Evolutionary conservation across 2,888 invertebrate genomes (phyloP).

Genomic region (Pterostichus madidus): DNA sequence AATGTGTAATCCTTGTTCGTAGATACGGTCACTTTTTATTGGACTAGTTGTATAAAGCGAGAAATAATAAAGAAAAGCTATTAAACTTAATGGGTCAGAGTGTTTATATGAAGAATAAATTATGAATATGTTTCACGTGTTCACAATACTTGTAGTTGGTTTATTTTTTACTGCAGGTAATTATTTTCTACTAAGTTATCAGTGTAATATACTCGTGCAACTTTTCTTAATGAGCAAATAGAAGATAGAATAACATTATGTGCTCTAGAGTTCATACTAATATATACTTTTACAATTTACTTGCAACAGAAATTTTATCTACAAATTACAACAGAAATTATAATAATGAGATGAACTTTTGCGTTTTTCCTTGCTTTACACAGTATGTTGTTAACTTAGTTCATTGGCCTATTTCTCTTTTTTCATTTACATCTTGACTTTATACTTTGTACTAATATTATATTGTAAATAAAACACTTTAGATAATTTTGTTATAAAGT

Average conservation of each 20-base stretch:
- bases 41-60: constrained; percentile 11
- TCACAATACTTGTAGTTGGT: constrained; percentile 40
- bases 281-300: constrained; percentile 14
- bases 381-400: background rate
- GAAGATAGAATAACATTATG: constrained; percentile 54
- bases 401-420: background rate
- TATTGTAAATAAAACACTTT: background rate
- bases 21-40: constrained; percentile 33
- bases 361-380: background rate
- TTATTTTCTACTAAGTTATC: constrained; percentile 52
- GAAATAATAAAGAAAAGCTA: constrained; percentile 48
- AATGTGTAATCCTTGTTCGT: constrained; percentile 42
- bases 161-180: constrained; percentile 38
- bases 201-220: constrained; percentile 43
- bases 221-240: constrained; percentile 54
- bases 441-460: background rate
- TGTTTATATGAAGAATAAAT: constrained; percentile 41
- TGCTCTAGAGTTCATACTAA: constrained; percentile 40
- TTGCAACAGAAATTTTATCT: constrained; percentile 43
- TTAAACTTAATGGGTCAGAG: constrained; percentile 47
- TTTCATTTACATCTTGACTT: too few relatives aligned
- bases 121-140: constrained; percentile 45
- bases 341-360: constrained; percentile 46
- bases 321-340: constrained; percentile 25
- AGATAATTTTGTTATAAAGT: background rate